These are phyloP conservation scores for Luperina nickerlii DNA, from an alignment of 2,888 invertebrate genomes.

Conservation along the genomic window DNA sequence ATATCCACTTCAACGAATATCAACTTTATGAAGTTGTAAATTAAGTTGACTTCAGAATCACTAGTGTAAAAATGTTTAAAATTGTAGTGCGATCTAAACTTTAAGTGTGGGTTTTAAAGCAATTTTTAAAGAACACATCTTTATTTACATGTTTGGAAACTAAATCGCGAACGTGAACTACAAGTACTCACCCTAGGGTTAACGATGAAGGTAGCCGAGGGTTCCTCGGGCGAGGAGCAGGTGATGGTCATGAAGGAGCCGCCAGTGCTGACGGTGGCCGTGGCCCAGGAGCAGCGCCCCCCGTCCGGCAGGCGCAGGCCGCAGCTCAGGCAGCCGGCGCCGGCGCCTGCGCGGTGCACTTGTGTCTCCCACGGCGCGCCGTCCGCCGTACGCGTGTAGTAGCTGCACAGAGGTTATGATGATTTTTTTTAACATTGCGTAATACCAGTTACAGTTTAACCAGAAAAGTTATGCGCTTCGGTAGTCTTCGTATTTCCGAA, in stretches of 20 bases:
- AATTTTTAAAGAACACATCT: not conserved
- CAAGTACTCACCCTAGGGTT: slow-evolving; percentile 81
- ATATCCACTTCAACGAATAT: not conserved
- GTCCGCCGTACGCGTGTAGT: slow-evolving; percentile 92
- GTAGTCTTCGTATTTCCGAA: not conserved
- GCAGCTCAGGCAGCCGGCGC: slow-evolving; percentile 93
- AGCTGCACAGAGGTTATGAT: slow-evolving; percentile 86
- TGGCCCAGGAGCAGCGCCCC: slow-evolving; percentile 90
- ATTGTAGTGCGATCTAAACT: not conserved
- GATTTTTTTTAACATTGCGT: not conserved
- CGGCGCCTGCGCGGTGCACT: slow-evolving; percentile 91
- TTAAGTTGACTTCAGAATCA: not conserved
- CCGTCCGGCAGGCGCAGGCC: slow-evolving; percentile 89
- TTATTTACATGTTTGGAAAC: not conserved
- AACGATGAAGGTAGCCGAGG: slow-evolving; percentile 89
- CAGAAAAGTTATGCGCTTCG: not conserved
- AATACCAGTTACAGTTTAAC: not conserved
- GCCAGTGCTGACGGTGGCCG: slow-evolving; percentile 91
- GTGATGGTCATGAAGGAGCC: slow-evolving; percentile 92
- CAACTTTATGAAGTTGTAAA: not conserved
- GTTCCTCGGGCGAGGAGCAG: slow-evolving; percentile 93
- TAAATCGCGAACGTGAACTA: not conserved
- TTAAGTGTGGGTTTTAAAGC: not conserved
- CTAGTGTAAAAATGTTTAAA: not conserved
- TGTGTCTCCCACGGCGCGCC: slow-evolving; percentile 92